phyloP scores from a whole-genome alignment of 2,797 vertebrate genomes.

The Mormyrops boulengeri region DNA sequence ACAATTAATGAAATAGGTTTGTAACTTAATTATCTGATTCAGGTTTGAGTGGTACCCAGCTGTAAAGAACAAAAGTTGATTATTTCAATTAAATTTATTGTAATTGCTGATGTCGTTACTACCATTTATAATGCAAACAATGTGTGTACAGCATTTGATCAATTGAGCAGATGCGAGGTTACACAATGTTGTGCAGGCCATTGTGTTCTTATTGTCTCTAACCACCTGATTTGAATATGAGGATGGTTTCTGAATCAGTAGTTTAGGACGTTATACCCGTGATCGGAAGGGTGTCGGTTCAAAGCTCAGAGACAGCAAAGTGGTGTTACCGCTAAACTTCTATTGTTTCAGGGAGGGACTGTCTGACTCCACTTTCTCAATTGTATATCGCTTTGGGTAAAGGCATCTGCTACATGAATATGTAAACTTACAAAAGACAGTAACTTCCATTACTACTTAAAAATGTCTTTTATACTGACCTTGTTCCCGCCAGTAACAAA shows the following conservation, averaged over 20 bases:
- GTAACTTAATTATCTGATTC: neutral
- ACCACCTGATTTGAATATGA: neutral
- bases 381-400: neutral
- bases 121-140: neutral
- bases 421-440: neutral
- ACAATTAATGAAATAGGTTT: neutral
- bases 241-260: neutral
- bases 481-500: slow-evolving; percentile 97
- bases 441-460: neutral
- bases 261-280: neutral
- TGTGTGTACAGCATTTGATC: neutral
- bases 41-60: neutral
- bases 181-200: neutral
- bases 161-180: neutral
- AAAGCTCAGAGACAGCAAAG: neutral
- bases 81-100: neutral
- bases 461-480: slow-evolving; percentile 58
- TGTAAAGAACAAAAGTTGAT: neutral
- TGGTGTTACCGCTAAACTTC: neutral
- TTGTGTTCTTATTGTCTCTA: neutral
- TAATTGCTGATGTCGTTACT: neutral
- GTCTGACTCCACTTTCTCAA: neutral
- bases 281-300: neutral
- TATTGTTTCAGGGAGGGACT: no score
- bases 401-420: neutral